Evolutionary conservation across 1,140 invertebrate genomes (phyloP), one percentile per base, ranked within the genome.

Genomic region (Drosophila sp.): DNA sequence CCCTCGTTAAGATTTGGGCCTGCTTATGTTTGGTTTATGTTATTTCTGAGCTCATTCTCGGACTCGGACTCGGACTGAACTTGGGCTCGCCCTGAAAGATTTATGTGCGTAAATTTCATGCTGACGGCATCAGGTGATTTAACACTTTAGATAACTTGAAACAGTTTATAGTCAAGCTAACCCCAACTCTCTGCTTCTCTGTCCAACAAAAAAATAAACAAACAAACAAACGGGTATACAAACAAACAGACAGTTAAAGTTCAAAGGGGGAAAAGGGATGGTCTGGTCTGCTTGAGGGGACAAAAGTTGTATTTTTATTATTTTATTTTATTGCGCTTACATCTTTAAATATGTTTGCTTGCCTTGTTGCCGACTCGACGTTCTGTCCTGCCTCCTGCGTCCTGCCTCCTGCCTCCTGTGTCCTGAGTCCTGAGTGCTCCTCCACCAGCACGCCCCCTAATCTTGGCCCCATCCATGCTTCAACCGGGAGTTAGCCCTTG

Each of bases 91-190:
- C 67, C 78, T 62, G 50, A 87, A 83, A 87, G 82, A 87, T 87
- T 87, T 87, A 87, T 87, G 83, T 87, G 79, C 82, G 82, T 89
- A 87, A 87, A 87, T 89, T 87, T 90, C 89, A 90, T 90, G 89
- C 89, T 90, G 89, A 90, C 89, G 89, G 89, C 89, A 90, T 90
- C 89, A 90, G 89, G 89, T 90, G 83, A 90, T 90, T 90, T 90
- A 90, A 90, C 89, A 90, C 89, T 90, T 90, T 86, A 90, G 89
- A 90, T 90, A 90, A 81, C 86, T 90, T 66, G 73, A 74, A 89
- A 84, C 80, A 84, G 77, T 80, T 89, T 83, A 84, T 84, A 89
- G 80, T 80, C 74, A 61, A 43, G 59, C 61, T 63, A 36, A 38
- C 62, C 64, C 7, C 53, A n/a, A n/a, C 18, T 38, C 13, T 9